A percentile compares a stretch with the other conserved stretches of the same genome.
Conservation (phyloP, 1,140 invertebrate genomes). For the Scaptomyza graminum region DNA sequence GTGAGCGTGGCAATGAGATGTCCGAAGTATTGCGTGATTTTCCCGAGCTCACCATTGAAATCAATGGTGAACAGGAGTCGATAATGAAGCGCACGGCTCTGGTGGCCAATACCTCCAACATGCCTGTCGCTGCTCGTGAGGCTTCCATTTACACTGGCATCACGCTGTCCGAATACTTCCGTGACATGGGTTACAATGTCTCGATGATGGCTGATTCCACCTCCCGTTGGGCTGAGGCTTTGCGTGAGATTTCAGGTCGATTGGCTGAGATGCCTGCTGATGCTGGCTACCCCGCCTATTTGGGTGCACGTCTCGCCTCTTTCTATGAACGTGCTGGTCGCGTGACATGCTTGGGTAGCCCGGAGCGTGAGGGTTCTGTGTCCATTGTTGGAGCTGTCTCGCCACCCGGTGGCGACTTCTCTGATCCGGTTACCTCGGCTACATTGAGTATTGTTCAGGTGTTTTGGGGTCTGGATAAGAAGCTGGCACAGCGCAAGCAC, state of each 20-base stretch:
- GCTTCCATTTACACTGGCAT: slow-evolving; percentile 99
- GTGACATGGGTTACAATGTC: slow-evolving; percentile 99
- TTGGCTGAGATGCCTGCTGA: slow-evolving; percentile 99
- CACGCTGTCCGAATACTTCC: slow-evolving; percentile 98
- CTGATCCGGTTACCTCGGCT: slow-evolving; percentile 99
- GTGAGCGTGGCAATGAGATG: slow-evolving; percentile 96
- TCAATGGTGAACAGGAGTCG: slow-evolving; percentile 97
- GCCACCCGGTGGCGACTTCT: slow-evolving; percentile 99
- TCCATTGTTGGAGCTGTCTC: slow-evolving; percentile 99
- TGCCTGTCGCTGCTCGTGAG: slow-evolving; percentile 99
- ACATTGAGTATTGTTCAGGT: slow-evolving; percentile 99
- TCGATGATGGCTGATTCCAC: slow-evolving; percentile 99
- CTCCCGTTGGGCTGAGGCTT: slow-evolving; percentile 99
- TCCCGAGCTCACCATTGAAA: slow-evolving; percentile 98
- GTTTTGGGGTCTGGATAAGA: slow-evolving; percentile 99
- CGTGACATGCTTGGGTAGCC: slow-evolving; percentile 98
- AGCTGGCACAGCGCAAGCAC: slow-evolving; percentile 99
- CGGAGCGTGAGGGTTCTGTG: slow-evolving; percentile 98
- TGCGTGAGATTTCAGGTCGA: slow-evolving; percentile 99
- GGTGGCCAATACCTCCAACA: slow-evolving; percentile 99
- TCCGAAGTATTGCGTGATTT: slow-evolving; percentile 98
- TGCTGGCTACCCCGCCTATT: slow-evolving; percentile 99
- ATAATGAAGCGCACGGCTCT: slow-evolving; percentile 99
- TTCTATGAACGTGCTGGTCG: slow-evolving; percentile 99
- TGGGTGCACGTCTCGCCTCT: slow-evolving; percentile 98